Evolutionary conservation across 1,140 invertebrate species (phyloP).

Genomic region (Zaprionus kolodkinae): DNA sequence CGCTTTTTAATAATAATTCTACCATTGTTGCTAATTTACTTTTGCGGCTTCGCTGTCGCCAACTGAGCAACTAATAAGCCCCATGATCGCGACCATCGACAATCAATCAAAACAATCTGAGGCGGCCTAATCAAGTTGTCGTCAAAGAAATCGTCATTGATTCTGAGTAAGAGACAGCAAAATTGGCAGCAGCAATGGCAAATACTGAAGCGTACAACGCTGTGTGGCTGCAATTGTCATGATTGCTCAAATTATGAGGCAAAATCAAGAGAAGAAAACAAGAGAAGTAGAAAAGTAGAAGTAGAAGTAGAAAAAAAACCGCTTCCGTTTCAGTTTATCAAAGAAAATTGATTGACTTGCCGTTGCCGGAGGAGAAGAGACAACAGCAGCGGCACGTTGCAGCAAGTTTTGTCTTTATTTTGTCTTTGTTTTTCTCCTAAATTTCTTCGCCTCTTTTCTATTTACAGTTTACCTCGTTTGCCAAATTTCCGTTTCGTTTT

Average conservation of each 20-base stretch:
- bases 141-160: conserved; percentile 74
- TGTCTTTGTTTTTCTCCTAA: background rate
- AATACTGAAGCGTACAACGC: conserved; percentile 48
- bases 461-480: conserved; percentile 57
- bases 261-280: conserved; percentile 19
- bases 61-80: conserved; percentile 34
- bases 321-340: conserved; percentile 78
- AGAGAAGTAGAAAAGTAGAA: background rate
- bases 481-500: conserved; percentile 74
- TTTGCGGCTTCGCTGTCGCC: conserved; percentile 59
- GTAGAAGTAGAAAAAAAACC: conserved; percentile 43
- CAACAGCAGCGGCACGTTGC: conserved; percentile 10
- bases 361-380: conserved; percentile 2
- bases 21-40: conserved; percentile 65
- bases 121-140: conserved; percentile 65
- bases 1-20: conserved; percentile 51
- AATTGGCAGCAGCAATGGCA: background rate
- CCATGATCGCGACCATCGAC: conserved; percentile 37
- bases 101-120: conserved; percentile 32
- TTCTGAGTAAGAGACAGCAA: conserved; percentile 57
- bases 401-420: no score
- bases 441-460: conserved; percentile 25
- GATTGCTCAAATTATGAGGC: conserved; percentile 59
- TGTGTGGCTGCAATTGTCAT: conserved; percentile 46
- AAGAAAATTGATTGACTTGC: conserved; percentile 70